Conservation (phyloP, 2,888 invertebrate genomes). For the Caenorhabditis macrosperma region DNA sequence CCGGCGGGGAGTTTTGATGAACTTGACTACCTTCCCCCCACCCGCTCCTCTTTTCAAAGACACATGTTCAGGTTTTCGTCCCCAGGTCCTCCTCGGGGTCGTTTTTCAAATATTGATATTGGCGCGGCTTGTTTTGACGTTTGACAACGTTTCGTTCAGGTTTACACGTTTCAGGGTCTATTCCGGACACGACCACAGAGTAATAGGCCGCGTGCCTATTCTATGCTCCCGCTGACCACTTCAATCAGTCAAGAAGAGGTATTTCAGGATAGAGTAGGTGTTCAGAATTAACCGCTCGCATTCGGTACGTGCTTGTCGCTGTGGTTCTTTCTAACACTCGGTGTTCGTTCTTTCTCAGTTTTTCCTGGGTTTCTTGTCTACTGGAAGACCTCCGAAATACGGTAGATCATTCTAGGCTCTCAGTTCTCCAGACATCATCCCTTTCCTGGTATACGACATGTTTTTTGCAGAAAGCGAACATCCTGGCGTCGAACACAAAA, state of each 20-base stretch:
- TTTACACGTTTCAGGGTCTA: constrained; percentile 65
- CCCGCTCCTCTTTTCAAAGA: neutral
- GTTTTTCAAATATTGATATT: neutral
- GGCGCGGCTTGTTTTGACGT: too few species aligned
- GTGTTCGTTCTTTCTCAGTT: constrained; percentile 12
- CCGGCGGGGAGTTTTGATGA: constrained; percentile 33
- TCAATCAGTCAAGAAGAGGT: constrained; percentile 67
- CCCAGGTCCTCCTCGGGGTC: neutral
- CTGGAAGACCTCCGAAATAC: too few species aligned
- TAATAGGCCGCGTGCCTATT: constrained; percentile 67
- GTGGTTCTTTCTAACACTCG: constrained; percentile 40
- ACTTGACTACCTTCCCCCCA: constrained; percentile 5
- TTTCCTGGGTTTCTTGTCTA: neutral
- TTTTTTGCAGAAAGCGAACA: constrained; percentile 37
- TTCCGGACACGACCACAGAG: constrained; percentile 66
- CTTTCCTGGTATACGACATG: too few species aligned
- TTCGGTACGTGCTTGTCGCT: constrained; percentile 30
- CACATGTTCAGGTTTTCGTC: constrained; percentile 1
- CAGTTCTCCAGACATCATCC: too few species aligned
- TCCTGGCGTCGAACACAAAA: constrained; percentile 45
- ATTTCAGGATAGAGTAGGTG: constrained; percentile 57
- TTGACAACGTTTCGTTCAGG: neutral
- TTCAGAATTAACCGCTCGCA: constrained; percentile 33
- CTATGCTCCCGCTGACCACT: constrained; percentile 70
- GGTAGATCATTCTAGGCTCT: too few species aligned